Evolutionary conservation across 2,888 invertebrate genomes (phyloP).

Genomic region (Spodoptera littoralis): DNA sequence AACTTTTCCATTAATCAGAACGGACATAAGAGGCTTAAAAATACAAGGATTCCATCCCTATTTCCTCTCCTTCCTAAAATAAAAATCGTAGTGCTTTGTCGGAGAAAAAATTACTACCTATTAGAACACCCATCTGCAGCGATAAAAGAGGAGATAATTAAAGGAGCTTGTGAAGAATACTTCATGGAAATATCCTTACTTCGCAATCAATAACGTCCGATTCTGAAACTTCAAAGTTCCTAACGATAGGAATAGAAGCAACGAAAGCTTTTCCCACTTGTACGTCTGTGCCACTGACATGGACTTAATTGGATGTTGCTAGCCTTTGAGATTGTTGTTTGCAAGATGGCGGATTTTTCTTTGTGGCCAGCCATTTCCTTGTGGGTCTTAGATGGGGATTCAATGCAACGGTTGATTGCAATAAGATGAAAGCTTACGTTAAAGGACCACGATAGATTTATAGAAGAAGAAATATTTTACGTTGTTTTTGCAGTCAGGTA

Average conservation of each 20-base stretch:
- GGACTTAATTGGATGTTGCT: slow-evolving; percentile 52
- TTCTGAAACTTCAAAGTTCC: slow-evolving; percentile 31
- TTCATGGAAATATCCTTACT: too few species aligned
- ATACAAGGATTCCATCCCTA: slow-evolving; percentile 9
- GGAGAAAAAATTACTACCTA: neutral
- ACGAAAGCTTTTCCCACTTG: slow-evolving; percentile 42
- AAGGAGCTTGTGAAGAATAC: neutral
- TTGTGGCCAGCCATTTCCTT: slow-evolving; percentile 18
- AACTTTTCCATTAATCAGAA: slow-evolving; percentile 28
- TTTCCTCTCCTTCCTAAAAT: slow-evolving; percentile 3
- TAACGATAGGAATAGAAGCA: slow-evolving; percentile 28
- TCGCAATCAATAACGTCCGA: slow-evolving; percentile 41
- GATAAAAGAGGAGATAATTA: too few species aligned
- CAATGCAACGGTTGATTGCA: slow-evolving; percentile 25
- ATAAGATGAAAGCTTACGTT: slow-evolving; percentile 5
- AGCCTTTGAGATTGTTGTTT: slow-evolving; percentile 39
- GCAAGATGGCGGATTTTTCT: slow-evolving; percentile 38
- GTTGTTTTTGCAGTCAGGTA: neutral
- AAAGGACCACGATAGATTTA: slow-evolving; percentile 19
- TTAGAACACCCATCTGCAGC: slow-evolving; percentile 1
- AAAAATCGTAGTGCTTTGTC: slow-evolving; percentile 1
- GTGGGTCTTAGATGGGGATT: slow-evolving; percentile 22
- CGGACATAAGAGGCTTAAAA: slow-evolving; percentile 40
- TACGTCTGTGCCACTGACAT: slow-evolving; percentile 38
- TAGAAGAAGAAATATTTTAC: slow-evolving; percentile 2